A percentile compares a stretch with the other conserved stretches of the same genome.
These are phyloP conservation scores for Nyctereutes procyonoides DNA, from an alignment of 2,113 vertebrate genomes.

Conservation along the genomic window DNA sequence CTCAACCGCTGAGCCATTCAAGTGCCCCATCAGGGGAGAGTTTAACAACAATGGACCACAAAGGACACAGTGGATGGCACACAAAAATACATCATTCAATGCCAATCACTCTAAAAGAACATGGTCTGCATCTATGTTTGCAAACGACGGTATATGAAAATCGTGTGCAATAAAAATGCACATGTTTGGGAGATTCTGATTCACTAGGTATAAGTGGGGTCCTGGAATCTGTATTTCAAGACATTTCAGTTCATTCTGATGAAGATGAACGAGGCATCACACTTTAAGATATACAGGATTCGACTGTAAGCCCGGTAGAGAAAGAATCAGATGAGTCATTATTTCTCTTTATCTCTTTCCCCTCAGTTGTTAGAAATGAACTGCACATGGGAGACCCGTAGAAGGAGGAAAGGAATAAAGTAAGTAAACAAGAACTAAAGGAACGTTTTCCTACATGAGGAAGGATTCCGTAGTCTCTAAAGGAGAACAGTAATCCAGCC, in stretches of 20 bases:
- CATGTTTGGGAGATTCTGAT: neutral
- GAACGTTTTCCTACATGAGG: neutral
- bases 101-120: too few species aligned
- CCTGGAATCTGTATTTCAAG: constrained; percentile 2
- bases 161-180: neutral
- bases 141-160: neutral
- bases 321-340: neutral
- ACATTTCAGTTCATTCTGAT: neutral
- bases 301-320: neutral
- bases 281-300: neutral
- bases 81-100: neutral
- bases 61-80: neutral
- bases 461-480: neutral
- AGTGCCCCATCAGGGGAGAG: neutral
- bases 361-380: neutral
- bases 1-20: too few species aligned
- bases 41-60: too few species aligned
- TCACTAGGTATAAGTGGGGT: neutral
- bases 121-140: neutral
- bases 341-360: constrained; percentile 3
- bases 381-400: neutral
- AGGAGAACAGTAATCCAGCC: neutral
- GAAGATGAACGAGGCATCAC: neutral
- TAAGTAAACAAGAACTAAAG: neutral
- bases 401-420: neutral